Percentiles rank a stretch among this genome's conserved stretches.
These are phyloP conservation scores for Rapana venosa DNA, from an alignment of 2,888 invertebrate species.

Conservation along the genomic window DNA sequence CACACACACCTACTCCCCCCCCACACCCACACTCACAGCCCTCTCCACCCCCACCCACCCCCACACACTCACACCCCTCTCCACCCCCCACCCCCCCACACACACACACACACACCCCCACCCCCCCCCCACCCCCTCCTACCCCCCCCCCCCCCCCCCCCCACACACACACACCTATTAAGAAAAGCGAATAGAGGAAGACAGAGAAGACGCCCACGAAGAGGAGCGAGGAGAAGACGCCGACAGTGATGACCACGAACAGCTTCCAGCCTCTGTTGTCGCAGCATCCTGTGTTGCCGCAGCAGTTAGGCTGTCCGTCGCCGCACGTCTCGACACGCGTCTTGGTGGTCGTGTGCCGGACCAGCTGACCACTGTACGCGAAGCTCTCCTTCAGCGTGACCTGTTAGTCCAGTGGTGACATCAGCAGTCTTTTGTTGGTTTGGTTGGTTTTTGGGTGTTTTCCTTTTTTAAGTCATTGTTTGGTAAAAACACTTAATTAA, in stretches of 20 bases:
- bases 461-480: no score
- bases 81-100: not conserved
- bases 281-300: not conserved
- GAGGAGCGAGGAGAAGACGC: not conserved
- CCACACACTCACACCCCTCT: no score
- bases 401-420: no score
- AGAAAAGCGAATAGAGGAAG: not conserved
- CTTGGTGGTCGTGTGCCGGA: not conserved
- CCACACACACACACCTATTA: not conserved
- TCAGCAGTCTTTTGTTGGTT: no score
- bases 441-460: no score
- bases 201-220: not conserved
- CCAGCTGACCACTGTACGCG: constrained; percentile 18
- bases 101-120: not conserved
- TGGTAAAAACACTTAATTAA: no score
- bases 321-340: not conserved
- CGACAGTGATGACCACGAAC: constrained; percentile 8
- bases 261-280: constrained; percentile 23
- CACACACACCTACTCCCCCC: no score
- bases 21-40: no score
- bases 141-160: not conserved
- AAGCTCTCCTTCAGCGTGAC: not conserved
- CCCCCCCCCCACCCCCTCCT: not conserved
- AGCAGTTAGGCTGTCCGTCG: not conserved
- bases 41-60: no score